Evolutionary conservation across 1,140 invertebrate genomes (phyloP), one percentile per base, ranked within the genome.

Genomic region (Pinna nobilis): DNA sequence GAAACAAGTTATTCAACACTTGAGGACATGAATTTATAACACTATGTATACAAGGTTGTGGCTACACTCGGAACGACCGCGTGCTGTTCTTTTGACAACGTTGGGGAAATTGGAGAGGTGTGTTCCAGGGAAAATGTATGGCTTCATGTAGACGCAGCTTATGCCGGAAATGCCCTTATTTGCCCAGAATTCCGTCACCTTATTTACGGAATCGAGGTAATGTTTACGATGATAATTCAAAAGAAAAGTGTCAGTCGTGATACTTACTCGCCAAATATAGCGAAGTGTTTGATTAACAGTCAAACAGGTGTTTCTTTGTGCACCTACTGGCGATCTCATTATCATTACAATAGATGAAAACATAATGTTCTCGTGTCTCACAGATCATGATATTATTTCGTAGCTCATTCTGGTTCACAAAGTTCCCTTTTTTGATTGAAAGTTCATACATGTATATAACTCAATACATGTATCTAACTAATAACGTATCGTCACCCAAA

Each of bases 91-190:
- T 98, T 97, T 86, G 97, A 98, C 87, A 91, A 91, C 63, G 84
- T 98, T 11, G 92, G 94, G n/a, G 96, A 97, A 90, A 90, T 98
- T 5, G 96, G 96, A 0, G 91, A 93, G 2, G 92, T 98, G 15
- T 95, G 95, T 80, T 92, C 93, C 68, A 91, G 92, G 39, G 91
- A 94, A 70, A 90, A 93, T 23, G 84, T 98, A 1, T 99, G 96
- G 96, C 87, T 97, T 1, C 97, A 99, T 86, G 92, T 99, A 0
- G 97, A 99, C 87, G 97, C 96, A 0, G 97, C 97, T 1, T 99
- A 99, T 86, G 97, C 96, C 0, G 96, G 93, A 2, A 88, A 84
- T 4, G 93, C 97, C 2, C 96, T 99, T 82, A 95, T 98, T 70
- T 99, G 97, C 83, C 95, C 96, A 0, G 97, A 99, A 90, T 97